A percentile compares a stretch with the other conserved stretches of the same genome.
These are phyloP conservation scores for Teleiodes luculella DNA, from an alignment of 2,888 invertebrate species.

Conservation along the genomic window DNA sequence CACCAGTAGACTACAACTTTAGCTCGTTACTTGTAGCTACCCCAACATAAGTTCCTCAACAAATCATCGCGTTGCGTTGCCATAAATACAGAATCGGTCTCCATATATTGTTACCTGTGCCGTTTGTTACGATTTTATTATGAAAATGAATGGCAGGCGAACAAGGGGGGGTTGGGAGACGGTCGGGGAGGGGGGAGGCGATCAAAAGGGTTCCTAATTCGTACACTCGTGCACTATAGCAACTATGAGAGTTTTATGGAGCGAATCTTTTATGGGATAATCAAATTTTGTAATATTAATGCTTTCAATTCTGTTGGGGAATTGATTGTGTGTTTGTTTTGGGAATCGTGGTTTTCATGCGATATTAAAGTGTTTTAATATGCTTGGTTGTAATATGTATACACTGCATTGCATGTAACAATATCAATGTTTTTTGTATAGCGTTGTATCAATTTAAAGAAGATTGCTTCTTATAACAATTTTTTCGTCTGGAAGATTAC, in stretches of 20 bases:
- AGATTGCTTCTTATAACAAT: too few species aligned
- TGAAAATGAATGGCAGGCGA: constrained; percentile 76
- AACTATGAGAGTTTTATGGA: constrained; percentile 75
- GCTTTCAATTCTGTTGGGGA: constrained; percentile 58
- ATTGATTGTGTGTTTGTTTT: constrained; percentile 50
- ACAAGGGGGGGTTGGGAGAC: constrained; percentile 27
- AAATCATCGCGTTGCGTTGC: constrained; percentile 64
- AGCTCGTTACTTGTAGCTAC: constrained; percentile 28
- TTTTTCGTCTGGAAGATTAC: too few species aligned
- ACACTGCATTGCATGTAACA: too few species aligned
- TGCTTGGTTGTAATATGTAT: too few species aligned
- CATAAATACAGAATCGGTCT: constrained; percentile 72
- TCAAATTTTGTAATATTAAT: constrained; percentile 78
- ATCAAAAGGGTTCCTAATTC: constrained; percentile 78
- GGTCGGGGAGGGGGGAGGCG: constrained; percentile 37
- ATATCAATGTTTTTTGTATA: too few species aligned
- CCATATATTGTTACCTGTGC: constrained; percentile 77
- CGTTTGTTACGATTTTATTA: constrained; percentile 79
- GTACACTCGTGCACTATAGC: constrained; percentile 71
- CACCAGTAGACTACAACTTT: not conserved
- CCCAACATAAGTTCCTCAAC: constrained; percentile 59
- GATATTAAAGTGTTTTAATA: not conserved
- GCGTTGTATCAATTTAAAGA: too few species aligned
- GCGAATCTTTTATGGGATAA: constrained; percentile 77
- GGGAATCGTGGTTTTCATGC: constrained; percentile 17